Base-by-base conservation (phyloP, 92 coral and sea anemone species). In the Blastomussa wellsi region DNA sequence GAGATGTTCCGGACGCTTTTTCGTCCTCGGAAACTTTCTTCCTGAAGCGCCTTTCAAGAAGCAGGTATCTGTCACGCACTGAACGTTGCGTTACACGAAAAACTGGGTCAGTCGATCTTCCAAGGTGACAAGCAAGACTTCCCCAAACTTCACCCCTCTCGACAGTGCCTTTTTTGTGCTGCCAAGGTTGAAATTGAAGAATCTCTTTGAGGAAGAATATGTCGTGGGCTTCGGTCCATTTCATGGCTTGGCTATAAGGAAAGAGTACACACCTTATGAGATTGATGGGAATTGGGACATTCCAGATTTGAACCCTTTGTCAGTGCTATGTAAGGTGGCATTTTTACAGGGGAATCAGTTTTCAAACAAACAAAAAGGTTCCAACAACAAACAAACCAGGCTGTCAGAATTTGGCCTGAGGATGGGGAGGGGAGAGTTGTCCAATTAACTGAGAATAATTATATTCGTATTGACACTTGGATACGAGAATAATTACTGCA, bases 191-290 rank as follows among this genome's bases (percentile, higher is more conserved):
- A n/a, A n/a, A n/a, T n/a, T n/a, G n/a, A 53, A 52, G 68, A 53
- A 82, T 29, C 69, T 71, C 86, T 82, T 57, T 82, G 48, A 79
- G 22, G 28, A 84, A 84, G 65, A 36, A 75, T 74, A 84, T 20
- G 48, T 88, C 88, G 38, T 88, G 91, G 1, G 84, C 88, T 66
- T 83, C 85, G 3, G 88, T 41, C 91, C 91, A 88, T 84, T 88
- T 88, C 91, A 88, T 88, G 78, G 91, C 83, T 88, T 84, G 91
- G 83, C 85, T 86, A 75, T 37, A 36, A 14, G 64, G 82, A 75
- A 76, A 72, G 60, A 75, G 55, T 47, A 75, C 8, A 81, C 37
- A 81, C 85, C 77, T 81, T 9, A 31, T 68, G 77, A 81, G 66
- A 41, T 42, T 81, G 62, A 75, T 75, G 79, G 60, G 19, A 75